Evolutionary conservation across 2,797 vertebrate genomes (phyloP), one percentile per base, ranked within the genome.

Genomic region (Psittacula derbiana): DNA sequence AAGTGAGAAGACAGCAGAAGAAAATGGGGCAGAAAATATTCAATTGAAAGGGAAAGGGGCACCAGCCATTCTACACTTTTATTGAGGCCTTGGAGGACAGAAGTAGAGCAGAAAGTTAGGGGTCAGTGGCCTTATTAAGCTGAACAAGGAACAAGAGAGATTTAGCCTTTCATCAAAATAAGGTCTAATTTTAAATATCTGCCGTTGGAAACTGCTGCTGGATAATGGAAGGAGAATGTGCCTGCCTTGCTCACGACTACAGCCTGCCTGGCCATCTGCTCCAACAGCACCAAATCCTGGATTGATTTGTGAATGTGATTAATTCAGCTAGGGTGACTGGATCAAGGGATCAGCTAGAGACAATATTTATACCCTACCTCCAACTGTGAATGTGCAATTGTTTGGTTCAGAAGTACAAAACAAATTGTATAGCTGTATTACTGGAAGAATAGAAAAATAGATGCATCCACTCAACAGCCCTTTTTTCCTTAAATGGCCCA

Each of bases 241-340:
- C 49, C 74, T 0, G 50, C 58, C 87, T 61, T 20, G 57, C 55
- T 91, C 64, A 7, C 41, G 24, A 60, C 18, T 13, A 43, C 81
- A 44, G 84, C 10, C 91, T 80, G 94, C 81, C 67, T 20, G 33
- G 86, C 96, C 96, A 96, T 97, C 96, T 97, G 95, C 88, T 94
- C 80, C 3, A 12, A n/a, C 86, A 27, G 91, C 94, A 60, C 12
- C 95, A 95, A 97, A 96, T 94, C 95, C 95, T 46, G 86, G 88
- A 67, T 57, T 94, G 85, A 93, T 93, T 46, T 79, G 55, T 0
- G 4, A 88, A 33, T 17, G 83, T 81, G 94, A 97, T 95, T 96
- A 96, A 97, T 93, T 84, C 90, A 66, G 70, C 36, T 1, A 55
- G 91, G 82, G 89, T 0, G 5, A 31, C n/a, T 7, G 91, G 91